Evolutionary conservation across 2,113 vertebrate genomes (phyloP), one percentile per base, ranked within the genome.

Genomic region (Chamaea fasciata): DNA sequence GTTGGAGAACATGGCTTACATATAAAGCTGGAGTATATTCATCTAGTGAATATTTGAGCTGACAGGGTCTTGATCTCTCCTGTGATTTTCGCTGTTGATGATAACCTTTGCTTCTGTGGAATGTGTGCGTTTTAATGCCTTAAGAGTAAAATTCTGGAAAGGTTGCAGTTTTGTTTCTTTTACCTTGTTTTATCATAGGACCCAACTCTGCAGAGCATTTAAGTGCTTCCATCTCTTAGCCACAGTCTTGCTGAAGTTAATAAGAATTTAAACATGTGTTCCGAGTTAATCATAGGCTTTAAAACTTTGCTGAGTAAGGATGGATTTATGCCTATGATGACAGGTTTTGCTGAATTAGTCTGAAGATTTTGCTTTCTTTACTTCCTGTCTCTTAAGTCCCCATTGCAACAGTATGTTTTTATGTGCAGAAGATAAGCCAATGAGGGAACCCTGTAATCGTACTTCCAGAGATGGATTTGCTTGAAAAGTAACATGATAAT

Each of bases 51-150:
- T 49, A 60, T 91, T 77, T 91, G 67, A 94, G 68, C 56, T 95
- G 95, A 88, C 92, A 92, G 56, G 91, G 94, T 96, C 95, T 56
- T 97, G 82, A 92, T 97, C 91, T 82, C 44, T 93, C n/a, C 6
- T 97, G 84, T 96, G 94, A 94, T 46, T 84, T 92, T 95, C 53
- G 50, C 90, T 97, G 92, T 97, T 97, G 97, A 96, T 98, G 94
- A 96, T 97, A 97, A 97, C 86, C 97, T 98, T 97, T 96, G 75
- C 73, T 95, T 95, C 70, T 73, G 46, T 83, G 70, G 75, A 97
- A 92, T 88, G 65, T 65, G 75, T 95, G 83, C 56, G 83, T 95
- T 95, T 95, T 92, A 89, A 89, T 91, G 80, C 39, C 39, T 76
- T 60, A 55, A 85, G 70, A 95, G 49, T 74, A 22, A 93, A 64